Percentiles rank a stretch among this genome's conserved stretches.
Conservation (phyloP, 2,797 vertebrate species). For the Falco peregrinus region DNA sequence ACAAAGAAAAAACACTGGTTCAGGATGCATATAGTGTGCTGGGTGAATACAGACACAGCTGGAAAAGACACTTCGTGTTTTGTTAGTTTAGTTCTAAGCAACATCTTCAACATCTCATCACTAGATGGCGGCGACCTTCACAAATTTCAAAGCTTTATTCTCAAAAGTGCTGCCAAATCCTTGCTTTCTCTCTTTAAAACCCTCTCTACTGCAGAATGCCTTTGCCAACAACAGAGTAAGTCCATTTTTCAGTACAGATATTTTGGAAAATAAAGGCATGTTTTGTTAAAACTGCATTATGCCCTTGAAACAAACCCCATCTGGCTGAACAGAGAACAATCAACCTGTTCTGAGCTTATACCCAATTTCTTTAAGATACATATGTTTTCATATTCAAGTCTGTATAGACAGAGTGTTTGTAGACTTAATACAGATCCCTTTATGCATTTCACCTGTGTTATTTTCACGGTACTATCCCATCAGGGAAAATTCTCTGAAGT, state of each 20-base stretch:
- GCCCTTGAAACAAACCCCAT: neutral
- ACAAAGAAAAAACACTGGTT: neutral
- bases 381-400: neutral
- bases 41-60: neutral
- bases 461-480: neutral
- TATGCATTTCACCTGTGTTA: neutral
- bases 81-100: neutral
- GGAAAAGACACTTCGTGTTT: neutral
- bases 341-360: neutral
- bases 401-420: neutral
- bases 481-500: neutral
- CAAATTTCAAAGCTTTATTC: conserved; percentile 9
- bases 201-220: neutral
- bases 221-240: neutral
- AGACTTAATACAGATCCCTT: too few species aligned
- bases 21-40: neutral
- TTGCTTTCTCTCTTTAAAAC: neutral
- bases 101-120: conserved; percentile 72
- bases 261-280: neutral
- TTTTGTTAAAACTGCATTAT: neutral
- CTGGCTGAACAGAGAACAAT: neutral
- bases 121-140: conserved; percentile 78
- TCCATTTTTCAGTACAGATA: neutral
- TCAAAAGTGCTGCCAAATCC: neutral
- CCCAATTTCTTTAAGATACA: accelerated